Evolutionary conservation across 2,888 invertebrate genomes (phyloP), one percentile per base, ranked within the genome.

Genomic region (Linnaemya tessellans): DNA sequence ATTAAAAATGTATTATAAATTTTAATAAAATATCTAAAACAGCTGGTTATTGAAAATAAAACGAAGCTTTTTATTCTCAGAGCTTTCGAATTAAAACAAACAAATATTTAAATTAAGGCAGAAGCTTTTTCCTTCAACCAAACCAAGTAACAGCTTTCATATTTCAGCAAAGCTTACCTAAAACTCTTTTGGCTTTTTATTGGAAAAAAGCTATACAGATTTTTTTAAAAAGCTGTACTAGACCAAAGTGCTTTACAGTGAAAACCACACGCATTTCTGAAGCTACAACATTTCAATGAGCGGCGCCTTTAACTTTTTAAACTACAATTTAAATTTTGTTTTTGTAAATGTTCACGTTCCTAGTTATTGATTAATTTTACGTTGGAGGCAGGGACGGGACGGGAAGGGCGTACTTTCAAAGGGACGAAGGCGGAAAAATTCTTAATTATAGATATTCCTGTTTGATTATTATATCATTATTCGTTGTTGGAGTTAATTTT

Each of bases 381-480:
- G 10, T 22, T 51, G 68, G 74, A 68, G 51, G 2, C 4, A 10
- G 51, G n/a, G 25, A 30, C 30, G 38, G 18, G 18, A 30, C 30
- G 38, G 18, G 18, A 9, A 7, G 51, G 46, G 46, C 3, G 46
- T 11, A n/a, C 3, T 15, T 43, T 51, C 15, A 38, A 18, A 71
- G 49, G 80, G 67, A 30, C 35, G 51, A 46, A 35, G 51, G 9
- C 18, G 25, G 68, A 70, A 71, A 71, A 46, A 78, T 67, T 78
- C 71, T 81, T 75, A 71, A 85, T 85, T 85, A 85, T 82, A 85
- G 85, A 85, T 85, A 85, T 87, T 91, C 91, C 87, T 89, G 89
- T 88, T 91, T 91, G 88, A 91, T 91, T 89, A 89, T 88, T 89
- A 91, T 87, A 87, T 91, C 91, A 89, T 90, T 89, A 88, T 91